Base-by-base conservation (phyloP, 2,113 vertebrate species). In the Pomatostomus ruficeps region DNA sequence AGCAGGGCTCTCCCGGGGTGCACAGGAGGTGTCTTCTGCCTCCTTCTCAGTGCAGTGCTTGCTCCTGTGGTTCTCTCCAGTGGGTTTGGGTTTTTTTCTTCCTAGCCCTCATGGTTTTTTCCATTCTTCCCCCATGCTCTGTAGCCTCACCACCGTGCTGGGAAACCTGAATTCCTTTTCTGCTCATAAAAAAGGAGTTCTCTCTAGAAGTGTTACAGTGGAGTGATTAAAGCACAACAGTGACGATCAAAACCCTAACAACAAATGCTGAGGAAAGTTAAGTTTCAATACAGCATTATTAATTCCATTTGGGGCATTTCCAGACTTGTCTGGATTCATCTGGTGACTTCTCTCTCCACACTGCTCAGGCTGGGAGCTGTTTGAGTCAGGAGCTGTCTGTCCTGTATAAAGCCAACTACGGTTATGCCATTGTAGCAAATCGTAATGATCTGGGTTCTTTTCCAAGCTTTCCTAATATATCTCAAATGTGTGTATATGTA, bases 391-490 rank as follows among this genome's bases (percentile, higher is more conserved):
- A 86, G 65, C 89, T 85, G 36, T 82, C 48, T 94, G 55, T 77
- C 72, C 72, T 63, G 18, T 74, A 5, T 48, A 78, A 85, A 87
- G 65, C 65, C 84, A 93, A 40, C 85, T 72, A 67, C 1, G 2
- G 76, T 85, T 77, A 49, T 45, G 54, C 77, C 5, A 0, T 84
- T 89, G 65, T 67, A 93, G 72, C 76, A 89, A 84, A 85, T 86
- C 1, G 6, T 46, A 89, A 72, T 10, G 70, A 89, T 87, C 66
- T 95, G 73, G 52, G 33, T 92, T 95, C 73, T 84, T 87, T 85
- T 93, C 84, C 89, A 91, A 66, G 68, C 76, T 91, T 88, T 95
- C 80, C 65, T 89, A 91, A 95, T 94, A 72, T 86, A 82, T 93
- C 89, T 95, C 70, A 75, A 72, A 92, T 84, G 73, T 73, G 22